These are phyloP conservation scores for Microcebus griseorufus DNA, from an alignment of 2,113 vertebrate genomes.

Conservation along the genomic window DNA sequence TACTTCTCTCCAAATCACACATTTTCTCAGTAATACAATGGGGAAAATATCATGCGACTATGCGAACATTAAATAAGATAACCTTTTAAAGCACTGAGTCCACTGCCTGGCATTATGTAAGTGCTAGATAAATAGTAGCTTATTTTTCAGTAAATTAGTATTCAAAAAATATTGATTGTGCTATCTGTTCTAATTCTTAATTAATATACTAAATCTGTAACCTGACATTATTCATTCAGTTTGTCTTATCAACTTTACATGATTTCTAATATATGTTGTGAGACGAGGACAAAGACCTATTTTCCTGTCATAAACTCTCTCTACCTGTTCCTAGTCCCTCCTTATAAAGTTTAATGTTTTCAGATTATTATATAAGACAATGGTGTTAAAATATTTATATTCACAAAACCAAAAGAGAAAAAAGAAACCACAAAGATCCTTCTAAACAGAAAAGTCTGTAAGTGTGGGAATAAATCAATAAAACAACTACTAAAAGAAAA, in stretches of 20 bases:
- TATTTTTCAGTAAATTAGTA: slow-evolving; percentile 16
- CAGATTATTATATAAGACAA: not conserved
- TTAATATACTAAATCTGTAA: not conserved
- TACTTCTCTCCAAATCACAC: not conserved
- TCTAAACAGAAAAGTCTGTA: not conserved
- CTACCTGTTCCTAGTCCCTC: not conserved
- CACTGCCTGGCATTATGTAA: not conserved
- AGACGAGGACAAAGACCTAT: not conserved
- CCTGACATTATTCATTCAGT: not conserved
- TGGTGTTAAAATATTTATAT: not conserved
- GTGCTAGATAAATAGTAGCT: not conserved
- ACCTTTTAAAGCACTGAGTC: not conserved
- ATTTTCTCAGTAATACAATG: not conserved
- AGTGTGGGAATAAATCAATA: not conserved
- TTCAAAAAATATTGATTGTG: not conserved
- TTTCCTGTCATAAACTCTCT: not conserved
- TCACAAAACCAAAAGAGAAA: not conserved
- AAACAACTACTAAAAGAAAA: not conserved
- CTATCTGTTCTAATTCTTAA: not conserved
- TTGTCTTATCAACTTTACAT: not conserved
- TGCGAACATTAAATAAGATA: not conserved
- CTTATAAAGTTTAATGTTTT: not conserved
- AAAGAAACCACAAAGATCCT: not conserved
- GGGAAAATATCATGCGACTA: not conserved
- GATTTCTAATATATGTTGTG: not conserved